A percentile compares a stretch with the other conserved stretches of the same genome.
These are phyloP conservation scores for Yponomeuta plumbellus DNA, from an alignment of 2,888 invertebrate genomes.

Conservation along the genomic window DNA sequence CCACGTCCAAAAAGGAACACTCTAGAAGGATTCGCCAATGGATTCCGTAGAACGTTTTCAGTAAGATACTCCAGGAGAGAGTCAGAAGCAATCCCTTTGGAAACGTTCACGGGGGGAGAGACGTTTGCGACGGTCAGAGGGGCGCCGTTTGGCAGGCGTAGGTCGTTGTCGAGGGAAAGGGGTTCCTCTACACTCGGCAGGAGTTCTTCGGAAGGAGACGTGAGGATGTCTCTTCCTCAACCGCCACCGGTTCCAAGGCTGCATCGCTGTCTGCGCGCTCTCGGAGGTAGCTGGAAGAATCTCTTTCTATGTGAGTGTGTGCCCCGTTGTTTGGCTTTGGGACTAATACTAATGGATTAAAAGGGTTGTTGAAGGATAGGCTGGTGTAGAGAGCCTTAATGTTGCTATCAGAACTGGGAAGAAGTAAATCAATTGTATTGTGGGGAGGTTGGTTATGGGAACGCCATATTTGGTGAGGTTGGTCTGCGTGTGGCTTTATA, in stretches of 20 bases:
- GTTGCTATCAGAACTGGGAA: too few species aligned
- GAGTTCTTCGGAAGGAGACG: constrained; percentile 84
- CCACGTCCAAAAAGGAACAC: constrained; percentile 57
- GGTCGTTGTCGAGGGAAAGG: constrained; percentile 70
- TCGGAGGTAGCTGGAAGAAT: constrained; percentile 89
- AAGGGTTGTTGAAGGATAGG: too few species aligned
- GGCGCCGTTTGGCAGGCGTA: constrained; percentile 63
- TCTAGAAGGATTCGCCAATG: constrained; percentile 63
- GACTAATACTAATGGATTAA: constrained; percentile 22
- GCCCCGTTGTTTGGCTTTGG: background rate
- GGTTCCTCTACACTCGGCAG: constrained; percentile 73
- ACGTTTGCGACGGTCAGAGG: constrained; percentile 57
- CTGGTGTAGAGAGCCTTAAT: too few species aligned
- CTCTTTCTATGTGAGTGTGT: constrained; percentile 84
- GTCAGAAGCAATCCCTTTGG: constrained; percentile 60
- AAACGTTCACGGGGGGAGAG: constrained; percentile 45
- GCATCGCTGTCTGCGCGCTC: constrained; percentile 83
- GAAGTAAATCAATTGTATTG: too few species aligned
- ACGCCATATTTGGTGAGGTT: too few species aligned
- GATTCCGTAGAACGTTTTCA: constrained; percentile 65
- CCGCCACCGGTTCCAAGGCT: constrained; percentile 66
- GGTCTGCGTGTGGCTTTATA: too few species aligned
- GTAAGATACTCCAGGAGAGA: constrained; percentile 52
- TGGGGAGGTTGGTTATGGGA: too few species aligned
- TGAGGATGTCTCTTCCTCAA: constrained; percentile 61